Conservation (phyloP, 2,113 vertebrate genomes). For the Electrona antarctica region DNA sequence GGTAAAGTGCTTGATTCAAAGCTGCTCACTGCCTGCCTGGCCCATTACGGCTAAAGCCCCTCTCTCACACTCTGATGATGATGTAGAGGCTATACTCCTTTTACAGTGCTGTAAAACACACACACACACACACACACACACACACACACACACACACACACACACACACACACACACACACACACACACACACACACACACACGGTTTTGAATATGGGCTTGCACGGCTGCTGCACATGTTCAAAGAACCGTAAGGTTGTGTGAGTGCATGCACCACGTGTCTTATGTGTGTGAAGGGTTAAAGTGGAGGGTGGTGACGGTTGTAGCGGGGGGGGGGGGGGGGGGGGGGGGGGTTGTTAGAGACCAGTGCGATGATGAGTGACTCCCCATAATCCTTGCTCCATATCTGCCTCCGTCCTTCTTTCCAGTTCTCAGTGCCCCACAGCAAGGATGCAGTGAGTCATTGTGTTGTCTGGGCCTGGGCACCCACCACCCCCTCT, state of each 20-base stretch:
- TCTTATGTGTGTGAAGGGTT: conserved; percentile 15
- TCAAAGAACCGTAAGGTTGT: not conserved
- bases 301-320: conserved; percentile 51
- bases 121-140: no score
- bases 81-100: conserved; percentile 46
- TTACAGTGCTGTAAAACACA: conserved; percentile 11
- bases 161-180: no score
- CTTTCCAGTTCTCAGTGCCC: not conserved
- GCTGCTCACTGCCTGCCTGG: conserved; percentile 47
- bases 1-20: conserved; percentile 64
- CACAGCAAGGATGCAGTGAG: conserved; percentile 29
- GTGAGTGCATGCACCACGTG: conserved; percentile 16
- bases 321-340: conserved; percentile 49
- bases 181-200: no score
- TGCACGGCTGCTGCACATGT: not conserved
- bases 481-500: not conserved
- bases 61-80: conserved; percentile 49
- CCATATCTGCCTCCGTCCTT: not conserved
- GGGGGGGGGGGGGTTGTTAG: conserved; percentile 43
- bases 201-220: no score
- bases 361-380: conserved; percentile 47
- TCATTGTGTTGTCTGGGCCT: conserved; percentile 34
- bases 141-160: no score
- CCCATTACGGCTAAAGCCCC: conserved; percentile 61
- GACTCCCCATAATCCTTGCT: conserved; percentile 36